These are phyloP conservation scores for Corapipo altera DNA, from an alignment of 2,113 vertebrate genomes.

Conservation along the genomic window DNA sequence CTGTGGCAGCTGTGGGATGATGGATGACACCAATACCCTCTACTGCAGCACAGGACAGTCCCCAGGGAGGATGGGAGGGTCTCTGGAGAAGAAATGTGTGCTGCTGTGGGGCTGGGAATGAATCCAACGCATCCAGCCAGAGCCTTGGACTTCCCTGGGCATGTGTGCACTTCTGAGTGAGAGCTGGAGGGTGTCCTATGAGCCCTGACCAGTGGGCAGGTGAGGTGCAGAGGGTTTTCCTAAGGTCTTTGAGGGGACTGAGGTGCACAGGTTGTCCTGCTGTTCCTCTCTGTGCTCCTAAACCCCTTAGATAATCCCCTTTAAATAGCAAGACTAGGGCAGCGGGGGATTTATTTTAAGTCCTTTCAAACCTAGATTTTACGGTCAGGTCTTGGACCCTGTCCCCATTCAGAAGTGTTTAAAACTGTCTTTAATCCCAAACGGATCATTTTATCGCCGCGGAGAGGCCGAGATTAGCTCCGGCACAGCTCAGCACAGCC, in stretches of 20 bases:
- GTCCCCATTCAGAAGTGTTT: neutral
- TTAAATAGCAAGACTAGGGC: conserved; percentile 42
- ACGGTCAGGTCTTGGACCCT: conserved; percentile 2
- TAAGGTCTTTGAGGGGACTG: neutral
- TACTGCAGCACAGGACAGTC: rapidly evolving
- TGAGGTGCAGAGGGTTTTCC: neutral
- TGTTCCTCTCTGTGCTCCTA: neutral
- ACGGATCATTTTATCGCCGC: neutral
- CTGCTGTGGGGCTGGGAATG: neutral
- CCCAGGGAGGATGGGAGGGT: neutral
- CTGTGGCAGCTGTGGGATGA: neutral
- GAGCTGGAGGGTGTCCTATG: neutral
- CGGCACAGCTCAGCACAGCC: neutral
- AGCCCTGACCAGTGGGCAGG: rapidly evolving
- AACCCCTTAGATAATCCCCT: conserved; percentile 48
- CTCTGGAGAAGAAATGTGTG: neutral
- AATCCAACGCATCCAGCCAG: rapidly evolving
- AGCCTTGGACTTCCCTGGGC: neutral
- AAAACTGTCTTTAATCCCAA: neutral
- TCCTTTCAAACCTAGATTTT: conserved; percentile 40
- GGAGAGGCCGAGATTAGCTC: neutral
- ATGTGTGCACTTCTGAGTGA: rapidly evolving
- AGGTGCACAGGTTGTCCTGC: neutral
- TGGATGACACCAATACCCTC: neutral
- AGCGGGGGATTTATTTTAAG: conserved; percentile 48